Conservation (phyloP, 1,140 invertebrate genomes). For the Polypedilum pembai region DNA sequence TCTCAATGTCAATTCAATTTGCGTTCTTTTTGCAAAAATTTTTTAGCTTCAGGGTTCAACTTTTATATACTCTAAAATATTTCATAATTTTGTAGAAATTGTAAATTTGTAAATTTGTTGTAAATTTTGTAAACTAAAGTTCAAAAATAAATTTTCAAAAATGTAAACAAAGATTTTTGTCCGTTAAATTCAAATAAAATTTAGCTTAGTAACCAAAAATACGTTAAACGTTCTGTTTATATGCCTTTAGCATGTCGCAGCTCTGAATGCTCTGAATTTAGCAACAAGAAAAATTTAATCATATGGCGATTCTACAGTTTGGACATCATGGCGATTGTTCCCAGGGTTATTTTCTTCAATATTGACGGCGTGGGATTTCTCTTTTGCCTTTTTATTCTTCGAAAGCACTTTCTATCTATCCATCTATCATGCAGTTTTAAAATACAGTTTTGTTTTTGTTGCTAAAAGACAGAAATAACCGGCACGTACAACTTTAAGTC, state of each 20-base stretch:
- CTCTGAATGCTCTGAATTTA: neutral
- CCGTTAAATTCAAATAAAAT: too few relatives aligned
- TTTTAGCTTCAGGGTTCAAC: neutral
- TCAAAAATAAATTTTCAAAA: too few relatives aligned
- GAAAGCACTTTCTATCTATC: neutral
- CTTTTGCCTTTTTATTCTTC: conserved; percentile 17
- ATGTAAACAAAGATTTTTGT: too few relatives aligned
- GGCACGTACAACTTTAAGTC: neutral
- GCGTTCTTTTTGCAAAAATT: neutral
- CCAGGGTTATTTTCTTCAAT: neutral
- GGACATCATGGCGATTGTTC: conserved; percentile 5
- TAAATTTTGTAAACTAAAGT: too few relatives aligned
- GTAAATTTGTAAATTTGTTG: too few relatives aligned
- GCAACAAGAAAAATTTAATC: too few relatives aligned
- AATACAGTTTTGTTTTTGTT: neutral
- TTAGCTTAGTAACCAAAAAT: too few relatives aligned
- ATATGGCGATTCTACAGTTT: conserved; percentile 12
- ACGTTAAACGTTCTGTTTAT: too few relatives aligned
- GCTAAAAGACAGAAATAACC: neutral
- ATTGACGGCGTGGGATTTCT: neutral
- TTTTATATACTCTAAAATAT: neutral
- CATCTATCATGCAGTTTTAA: conserved; percentile 17
- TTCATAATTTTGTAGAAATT: too few relatives aligned
- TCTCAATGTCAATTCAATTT: conserved; percentile 18
- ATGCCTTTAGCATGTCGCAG: neutral